Evolutionary conservation across 2,797 vertebrate species (phyloP).

Genomic region (Poeciliopsis turneri): DNA sequence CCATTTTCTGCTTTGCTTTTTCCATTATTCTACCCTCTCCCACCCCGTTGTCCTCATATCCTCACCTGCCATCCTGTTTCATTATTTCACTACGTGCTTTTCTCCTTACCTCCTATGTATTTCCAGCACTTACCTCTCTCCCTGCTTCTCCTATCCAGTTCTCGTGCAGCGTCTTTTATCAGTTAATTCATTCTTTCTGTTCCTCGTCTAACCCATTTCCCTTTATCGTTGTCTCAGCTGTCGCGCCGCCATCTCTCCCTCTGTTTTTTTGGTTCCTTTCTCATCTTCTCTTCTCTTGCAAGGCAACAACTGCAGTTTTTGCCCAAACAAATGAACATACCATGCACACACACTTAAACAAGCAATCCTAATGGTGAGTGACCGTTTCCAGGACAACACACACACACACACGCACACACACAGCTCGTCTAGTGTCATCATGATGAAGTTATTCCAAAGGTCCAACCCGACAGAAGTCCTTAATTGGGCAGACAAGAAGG

Average conservation of each 20-base stretch:
- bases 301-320: constrained; percentile 37
- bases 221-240: constrained; percentile 65
- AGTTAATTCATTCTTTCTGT: constrained; percentile 73
- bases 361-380: constrained; percentile 14
- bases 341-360: neutral
- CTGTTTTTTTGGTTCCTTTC: constrained; percentile 52
- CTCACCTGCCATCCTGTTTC: constrained; percentile 44
- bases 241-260: constrained; percentile 45
- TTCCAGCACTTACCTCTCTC: constrained; percentile 21
- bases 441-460: constrained; percentile 74
- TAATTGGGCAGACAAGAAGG: constrained; percentile 76
- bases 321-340: constrained; percentile 21
- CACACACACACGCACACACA: neutral
- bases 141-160: constrained; percentile 51
- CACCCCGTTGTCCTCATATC: constrained; percentile 35
- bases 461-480: constrained; percentile 73
- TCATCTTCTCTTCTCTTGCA: constrained; percentile 42
- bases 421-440: constrained; percentile 55
- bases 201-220: constrained; percentile 70
- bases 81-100: constrained; percentile 35
- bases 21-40: constrained; percentile 43
- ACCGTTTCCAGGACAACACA: constrained; percentile 36
- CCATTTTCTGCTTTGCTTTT: constrained; percentile 41
- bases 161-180: constrained; percentile 67
- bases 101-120: constrained; percentile 26